Base-by-base conservation (phyloP, 2,113 vertebrate species). In the Catagonus wagneri region DNA sequence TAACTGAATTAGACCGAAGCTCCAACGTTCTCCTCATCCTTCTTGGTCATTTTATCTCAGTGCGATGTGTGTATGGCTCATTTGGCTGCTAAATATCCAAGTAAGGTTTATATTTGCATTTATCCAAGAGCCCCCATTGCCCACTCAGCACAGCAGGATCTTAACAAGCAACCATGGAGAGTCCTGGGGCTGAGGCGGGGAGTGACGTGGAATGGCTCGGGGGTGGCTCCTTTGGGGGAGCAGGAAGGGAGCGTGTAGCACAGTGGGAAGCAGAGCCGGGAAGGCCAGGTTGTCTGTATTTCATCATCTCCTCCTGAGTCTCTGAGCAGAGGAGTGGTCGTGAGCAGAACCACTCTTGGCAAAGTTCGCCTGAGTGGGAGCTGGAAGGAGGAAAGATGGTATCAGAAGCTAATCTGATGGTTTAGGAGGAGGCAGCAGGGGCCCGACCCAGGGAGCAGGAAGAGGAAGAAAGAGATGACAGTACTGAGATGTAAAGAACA, bases 301-400 rank as follows among this genome's bases (percentile, higher is more conserved):
- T 52, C 52, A 34, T 72, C 1, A 0, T 12, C 6, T 1, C 3
- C 6, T 61, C 65, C 22, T 0, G 0, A 75, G 50, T 10, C 69
- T 50, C 36, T 44, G 23, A 89, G 63, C 7, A 39, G 7, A 0
- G 25, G 22, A 3, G 4, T 56, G 23, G 5, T 25, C 32, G 7
- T 3, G 39, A 69, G 34, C 7, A 52, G 76, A 92, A 13, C 1
- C 22, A 39, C 61, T 44, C 7, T 63, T 65, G 50, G 74, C 78
- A 75, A 60, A 61, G n/a, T 34, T 27, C 14, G 54, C 56, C 34
- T 23, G 32, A 66, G 22, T 36, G 81, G 32, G 32, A 60, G 39
- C 9, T 3, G 36, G 12, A 44, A 76, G 75, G 25, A 65, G 11
- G 22, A 25, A 19, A 6, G 34, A 36, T 11, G n/a, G 11, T 25